Percentiles rank a stretch among this genome's conserved stretches.
phyloP scores from a whole-genome alignment of 2,113 vertebrate species.

The Fulica atra region DNA sequence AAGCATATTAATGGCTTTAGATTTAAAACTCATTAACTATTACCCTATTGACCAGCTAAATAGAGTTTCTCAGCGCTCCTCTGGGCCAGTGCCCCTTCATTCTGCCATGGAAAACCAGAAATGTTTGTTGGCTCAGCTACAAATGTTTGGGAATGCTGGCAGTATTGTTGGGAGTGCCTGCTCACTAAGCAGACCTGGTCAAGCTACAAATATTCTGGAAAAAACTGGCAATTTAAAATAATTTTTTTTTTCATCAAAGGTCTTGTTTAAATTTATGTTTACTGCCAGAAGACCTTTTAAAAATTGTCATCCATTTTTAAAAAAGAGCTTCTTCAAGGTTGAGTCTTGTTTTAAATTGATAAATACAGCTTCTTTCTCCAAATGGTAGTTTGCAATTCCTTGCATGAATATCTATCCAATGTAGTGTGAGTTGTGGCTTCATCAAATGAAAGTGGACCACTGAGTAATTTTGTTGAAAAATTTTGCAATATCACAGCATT shows the following conservation, averaged over 20 bases:
- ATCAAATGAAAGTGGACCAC: neutral
- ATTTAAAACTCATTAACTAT: conserved; percentile 6
- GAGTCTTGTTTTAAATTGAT: neutral
- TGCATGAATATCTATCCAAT: neutral
- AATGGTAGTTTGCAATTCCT: neutral
- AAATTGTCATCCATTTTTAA: neutral
- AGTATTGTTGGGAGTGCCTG: neutral
- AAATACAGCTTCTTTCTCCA: neutral
- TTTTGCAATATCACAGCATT: neutral
- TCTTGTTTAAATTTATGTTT: neutral
- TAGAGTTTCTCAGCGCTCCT: neutral
- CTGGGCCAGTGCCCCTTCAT: neutral
- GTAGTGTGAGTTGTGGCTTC: neutral
- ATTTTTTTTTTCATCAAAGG: neutral
- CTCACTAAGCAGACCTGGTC: neutral
- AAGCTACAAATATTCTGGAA: neutral
- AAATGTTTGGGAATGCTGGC: neutral
- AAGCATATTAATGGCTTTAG: neutral
- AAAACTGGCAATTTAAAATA: no score
- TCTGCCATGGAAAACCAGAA: neutral
- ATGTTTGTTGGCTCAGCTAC: neutral
- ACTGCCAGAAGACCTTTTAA: neutral
- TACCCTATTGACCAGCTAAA: neutral
- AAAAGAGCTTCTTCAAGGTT: neutral
- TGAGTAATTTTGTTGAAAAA: neutral